Percentiles rank a stretch among this genome's conserved stretches.
These are phyloP conservation scores for Lipotes vexillifer DNA, from an alignment of 2,113 vertebrate genomes.

Conservation along the genomic window DNA sequence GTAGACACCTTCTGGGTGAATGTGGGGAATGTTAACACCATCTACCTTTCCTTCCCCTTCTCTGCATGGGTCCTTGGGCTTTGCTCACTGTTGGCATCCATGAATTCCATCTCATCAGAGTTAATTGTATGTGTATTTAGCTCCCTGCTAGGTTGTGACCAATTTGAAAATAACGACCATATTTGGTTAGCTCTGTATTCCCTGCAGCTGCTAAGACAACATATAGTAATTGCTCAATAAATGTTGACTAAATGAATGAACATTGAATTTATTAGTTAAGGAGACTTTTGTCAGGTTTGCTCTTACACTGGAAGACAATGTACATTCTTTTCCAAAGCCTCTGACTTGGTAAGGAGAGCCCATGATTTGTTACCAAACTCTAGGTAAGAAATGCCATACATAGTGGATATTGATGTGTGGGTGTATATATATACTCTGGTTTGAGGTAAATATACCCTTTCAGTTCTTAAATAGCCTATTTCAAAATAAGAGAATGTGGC, in stretches of 20 bases:
- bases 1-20: not conserved
- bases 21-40: fast-evolving
- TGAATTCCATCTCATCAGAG: not conserved
- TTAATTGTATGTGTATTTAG: not conserved
- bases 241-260: not conserved
- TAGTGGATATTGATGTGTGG: not conserved
- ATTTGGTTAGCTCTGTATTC: not conserved
- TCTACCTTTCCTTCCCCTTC: not conserved
- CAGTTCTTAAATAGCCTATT: not conserved
- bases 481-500: not conserved
- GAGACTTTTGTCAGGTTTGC: not conserved
- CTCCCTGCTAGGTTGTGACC: not conserved
- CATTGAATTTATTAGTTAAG: not conserved
- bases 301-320: not conserved
- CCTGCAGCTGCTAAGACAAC: not conserved
- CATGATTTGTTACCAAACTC: not conserved
- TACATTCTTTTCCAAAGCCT: not conserved
- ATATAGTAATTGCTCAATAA: not conserved
- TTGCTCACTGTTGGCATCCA: not conserved
- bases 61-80: not conserved
- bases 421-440: not conserved
- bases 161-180: not conserved
- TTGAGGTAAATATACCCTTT: not conserved
- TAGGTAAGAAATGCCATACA: not conserved
- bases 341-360: not conserved